These are phyloP conservation scores for Nipponacmea schrenckii DNA, from an alignment of 2,888 invertebrate genomes.

Conservation along the genomic window DNA sequence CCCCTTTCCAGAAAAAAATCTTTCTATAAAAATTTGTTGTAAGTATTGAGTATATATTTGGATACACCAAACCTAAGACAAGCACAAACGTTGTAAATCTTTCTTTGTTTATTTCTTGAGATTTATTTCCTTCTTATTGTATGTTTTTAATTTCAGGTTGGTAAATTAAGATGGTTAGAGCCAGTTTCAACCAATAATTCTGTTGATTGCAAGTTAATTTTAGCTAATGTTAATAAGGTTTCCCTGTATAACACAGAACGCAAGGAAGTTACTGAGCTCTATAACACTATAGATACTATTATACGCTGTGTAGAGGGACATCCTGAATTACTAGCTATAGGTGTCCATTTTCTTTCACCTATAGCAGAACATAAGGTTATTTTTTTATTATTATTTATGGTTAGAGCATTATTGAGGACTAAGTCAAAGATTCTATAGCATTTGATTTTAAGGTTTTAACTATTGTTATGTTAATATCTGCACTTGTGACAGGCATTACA, in stretches of 20 bases:
- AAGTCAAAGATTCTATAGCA: no score
- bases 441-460: no score
- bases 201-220: background rate
- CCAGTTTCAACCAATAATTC: background rate
- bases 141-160: background rate
- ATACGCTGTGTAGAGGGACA: background rate
- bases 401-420: conserved; percentile 17
- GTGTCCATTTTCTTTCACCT: conserved; percentile 1
- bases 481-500: no score
- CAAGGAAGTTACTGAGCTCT: background rate
- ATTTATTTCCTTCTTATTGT: no score
- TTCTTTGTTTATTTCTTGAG: no score
- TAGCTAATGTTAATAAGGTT: background rate
- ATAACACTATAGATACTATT: background rate
- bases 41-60: no score
- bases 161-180: background rate
- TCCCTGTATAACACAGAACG: background rate
- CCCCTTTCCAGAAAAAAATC: no score
- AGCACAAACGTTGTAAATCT: no score
- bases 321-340: background rate
- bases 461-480: no score
- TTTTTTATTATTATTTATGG: no score
- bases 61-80: no score
- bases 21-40: no score
- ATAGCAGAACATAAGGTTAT: conserved; percentile 3